Conservation (phyloP, 2,888 invertebrate species). For the Zaprionus bogoriensis region DNA sequence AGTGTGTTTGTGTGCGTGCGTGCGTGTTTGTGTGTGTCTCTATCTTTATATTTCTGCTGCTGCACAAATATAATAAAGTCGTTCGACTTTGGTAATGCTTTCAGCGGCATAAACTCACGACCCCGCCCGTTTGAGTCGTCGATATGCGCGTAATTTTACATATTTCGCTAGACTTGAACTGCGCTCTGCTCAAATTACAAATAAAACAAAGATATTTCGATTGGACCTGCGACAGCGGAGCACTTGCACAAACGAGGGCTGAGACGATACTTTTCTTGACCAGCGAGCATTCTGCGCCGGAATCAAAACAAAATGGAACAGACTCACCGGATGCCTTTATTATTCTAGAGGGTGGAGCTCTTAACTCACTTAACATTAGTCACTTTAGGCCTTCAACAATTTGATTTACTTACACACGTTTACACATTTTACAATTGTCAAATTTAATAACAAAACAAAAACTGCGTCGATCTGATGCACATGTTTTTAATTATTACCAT, state of each 20-base stretch:
- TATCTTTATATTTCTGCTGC: conserved; percentile 60
- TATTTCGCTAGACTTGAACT: conserved; percentile 36
- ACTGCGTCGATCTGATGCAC: too few relatives aligned
- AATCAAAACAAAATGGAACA: too few relatives aligned
- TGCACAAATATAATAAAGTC: conserved; percentile 41
- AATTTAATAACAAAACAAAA: too few relatives aligned
- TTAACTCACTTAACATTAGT: neutral
- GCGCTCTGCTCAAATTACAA: conserved; percentile 39
- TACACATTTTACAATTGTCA: too few relatives aligned
- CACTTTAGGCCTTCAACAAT: too few relatives aligned
- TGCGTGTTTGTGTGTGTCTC: conserved; percentile 39
- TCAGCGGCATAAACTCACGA: conserved; percentile 16
- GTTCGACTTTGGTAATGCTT: too few relatives aligned
- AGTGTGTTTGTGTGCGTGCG: too few relatives aligned
- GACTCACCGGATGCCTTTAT: neutral
- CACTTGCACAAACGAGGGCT: conserved; percentile 55
- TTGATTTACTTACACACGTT: too few relatives aligned
- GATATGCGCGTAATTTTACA: conserved; percentile 29
- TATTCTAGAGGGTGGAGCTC: conserved; percentile 8
- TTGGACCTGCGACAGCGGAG: conserved; percentile 40
- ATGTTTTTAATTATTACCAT: too few relatives aligned
- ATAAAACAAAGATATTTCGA: conserved; percentile 54
- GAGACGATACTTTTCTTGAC: conserved; percentile 39
- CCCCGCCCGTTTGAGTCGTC: conserved; percentile 3
- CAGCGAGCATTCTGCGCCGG: too few relatives aligned